Evolutionary conservation across 2,888 invertebrate genomes (phyloP).

Genomic region (Platycheirus rosarum): DNA sequence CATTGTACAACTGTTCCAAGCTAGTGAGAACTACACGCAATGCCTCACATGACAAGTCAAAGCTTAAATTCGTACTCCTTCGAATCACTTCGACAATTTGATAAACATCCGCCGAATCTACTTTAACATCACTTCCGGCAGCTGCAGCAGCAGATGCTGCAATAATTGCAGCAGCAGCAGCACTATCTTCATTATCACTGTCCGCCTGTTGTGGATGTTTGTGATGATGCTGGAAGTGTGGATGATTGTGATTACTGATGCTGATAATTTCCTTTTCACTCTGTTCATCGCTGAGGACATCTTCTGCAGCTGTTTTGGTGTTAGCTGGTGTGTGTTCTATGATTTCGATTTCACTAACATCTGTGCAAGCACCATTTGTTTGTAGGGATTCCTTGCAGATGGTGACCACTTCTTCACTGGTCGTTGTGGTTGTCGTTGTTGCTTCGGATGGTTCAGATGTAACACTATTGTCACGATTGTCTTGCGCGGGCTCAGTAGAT

Average conservation of each 20-base stretch:
- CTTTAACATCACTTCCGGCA: conserved; percentile 78
- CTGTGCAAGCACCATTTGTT: conserved; percentile 75
- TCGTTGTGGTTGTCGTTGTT: conserved; percentile 82
- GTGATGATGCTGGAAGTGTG: conserved; percentile 80
- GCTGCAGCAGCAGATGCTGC: conserved; percentile 73
- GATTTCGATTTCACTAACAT: conserved; percentile 73
- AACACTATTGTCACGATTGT: conserved; percentile 79
- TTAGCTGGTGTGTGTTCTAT: conserved; percentile 54
- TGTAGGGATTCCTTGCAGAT: conserved; percentile 81
- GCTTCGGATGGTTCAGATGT: conserved; percentile 82
- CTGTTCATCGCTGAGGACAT: conserved; percentile 76
- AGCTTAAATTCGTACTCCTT: conserved; percentile 92
- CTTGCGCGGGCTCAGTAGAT: conserved; percentile 80
- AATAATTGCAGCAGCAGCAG: conserved; percentile 71
- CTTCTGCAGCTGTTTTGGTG: conserved; percentile 77
- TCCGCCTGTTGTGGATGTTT: conserved; percentile 80
- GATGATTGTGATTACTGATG: conserved; percentile 79
- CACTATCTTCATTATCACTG: conserved; percentile 77
- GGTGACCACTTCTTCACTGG: conserved; percentile 82
- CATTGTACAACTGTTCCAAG: conserved; percentile 84
- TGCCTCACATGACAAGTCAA: conserved; percentile 93
- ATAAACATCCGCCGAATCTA: conserved; percentile 85
- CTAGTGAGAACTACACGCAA: conserved; percentile 89
- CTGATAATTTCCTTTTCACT: conserved; percentile 77
- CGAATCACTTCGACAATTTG: conserved; percentile 91